Evolutionary conservation across 2,113 vertebrate genomes (phyloP).

Genomic region (Haliaeetus leucogaster): DNA sequence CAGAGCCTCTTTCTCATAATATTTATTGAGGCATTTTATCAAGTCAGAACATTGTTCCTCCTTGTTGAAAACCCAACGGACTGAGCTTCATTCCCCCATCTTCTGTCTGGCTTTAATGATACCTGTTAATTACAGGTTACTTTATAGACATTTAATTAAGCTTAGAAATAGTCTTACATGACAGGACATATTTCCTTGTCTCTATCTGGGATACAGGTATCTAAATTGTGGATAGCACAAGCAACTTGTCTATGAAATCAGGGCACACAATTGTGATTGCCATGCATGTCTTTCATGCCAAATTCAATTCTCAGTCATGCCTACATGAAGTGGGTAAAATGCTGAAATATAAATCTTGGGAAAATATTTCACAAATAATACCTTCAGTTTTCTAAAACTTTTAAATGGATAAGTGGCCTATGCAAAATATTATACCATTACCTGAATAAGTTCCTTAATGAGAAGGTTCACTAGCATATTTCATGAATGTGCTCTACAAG

Average conservation of each 20-base stretch:
- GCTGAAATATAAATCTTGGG: neutral
- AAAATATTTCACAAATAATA: neutral
- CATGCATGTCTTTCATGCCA: neutral
- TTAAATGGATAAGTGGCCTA: neutral
- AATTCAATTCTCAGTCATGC: neutral
- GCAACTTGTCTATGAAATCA: neutral
- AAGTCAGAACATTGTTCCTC: neutral
- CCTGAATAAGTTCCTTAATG: neutral
- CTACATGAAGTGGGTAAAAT: neutral
- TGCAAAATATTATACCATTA: neutral
- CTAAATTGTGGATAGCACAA: neutral
- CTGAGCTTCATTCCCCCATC: neutral
- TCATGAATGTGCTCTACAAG: neutral
- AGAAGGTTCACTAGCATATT: neutral
- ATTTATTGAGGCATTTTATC: neutral
- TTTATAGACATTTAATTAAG: constrained; percentile 39
- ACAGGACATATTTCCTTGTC: neutral
- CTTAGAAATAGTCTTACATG: neutral
- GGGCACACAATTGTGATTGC: neutral
- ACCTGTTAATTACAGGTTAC: neutral
- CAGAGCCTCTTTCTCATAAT: neutral
- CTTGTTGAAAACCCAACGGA: neutral
- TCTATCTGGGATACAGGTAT: neutral
- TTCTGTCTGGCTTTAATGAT: neutral
- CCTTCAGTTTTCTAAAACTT: neutral